phyloP scores from a whole-genome alignment of 2,113 vertebrate genomes.

The Dascyllus trimaculatus region DNA sequence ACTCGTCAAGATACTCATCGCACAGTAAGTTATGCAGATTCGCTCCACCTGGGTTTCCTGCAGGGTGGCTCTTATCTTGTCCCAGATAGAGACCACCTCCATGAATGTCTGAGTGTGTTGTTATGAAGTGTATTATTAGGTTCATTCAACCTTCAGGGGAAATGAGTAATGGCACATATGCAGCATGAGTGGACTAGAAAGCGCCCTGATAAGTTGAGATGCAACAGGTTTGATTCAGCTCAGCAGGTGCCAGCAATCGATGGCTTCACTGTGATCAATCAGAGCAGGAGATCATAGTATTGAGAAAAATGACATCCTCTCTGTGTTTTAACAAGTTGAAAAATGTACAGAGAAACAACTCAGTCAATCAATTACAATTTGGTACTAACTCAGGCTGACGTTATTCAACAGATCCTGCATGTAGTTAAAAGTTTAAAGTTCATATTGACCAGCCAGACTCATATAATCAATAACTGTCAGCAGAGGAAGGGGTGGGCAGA shows the following conservation, averaged over 20 bases:
- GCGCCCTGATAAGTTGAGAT: neutral
- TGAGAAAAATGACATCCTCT: neutral
- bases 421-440: neutral
- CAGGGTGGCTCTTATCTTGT: neutral
- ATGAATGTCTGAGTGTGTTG: too few species aligned
- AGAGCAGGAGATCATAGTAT: too few species aligned
- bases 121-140: neutral
- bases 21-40: constrained; percentile 88
- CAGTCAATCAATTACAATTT: neutral
- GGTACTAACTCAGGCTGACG: neutral
- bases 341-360: neutral
- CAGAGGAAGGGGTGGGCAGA: neutral
- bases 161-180: neutral
- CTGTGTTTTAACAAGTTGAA: neutral
- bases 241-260: neutral
- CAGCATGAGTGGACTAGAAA: too few species aligned
- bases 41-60: neutral
- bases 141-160: neutral
- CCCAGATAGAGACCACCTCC: neutral
- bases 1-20: constrained; percentile 94
- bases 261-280: too few species aligned
- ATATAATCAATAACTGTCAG: neutral
- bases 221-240: neutral
- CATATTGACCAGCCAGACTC: neutral
- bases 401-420: neutral